A percentile compares a stretch with the other conserved stretches of the same genome.
Conservation (phyloP, 53 echinoderm and acorn worm species). For the Holothuria leucospilota region DNA sequence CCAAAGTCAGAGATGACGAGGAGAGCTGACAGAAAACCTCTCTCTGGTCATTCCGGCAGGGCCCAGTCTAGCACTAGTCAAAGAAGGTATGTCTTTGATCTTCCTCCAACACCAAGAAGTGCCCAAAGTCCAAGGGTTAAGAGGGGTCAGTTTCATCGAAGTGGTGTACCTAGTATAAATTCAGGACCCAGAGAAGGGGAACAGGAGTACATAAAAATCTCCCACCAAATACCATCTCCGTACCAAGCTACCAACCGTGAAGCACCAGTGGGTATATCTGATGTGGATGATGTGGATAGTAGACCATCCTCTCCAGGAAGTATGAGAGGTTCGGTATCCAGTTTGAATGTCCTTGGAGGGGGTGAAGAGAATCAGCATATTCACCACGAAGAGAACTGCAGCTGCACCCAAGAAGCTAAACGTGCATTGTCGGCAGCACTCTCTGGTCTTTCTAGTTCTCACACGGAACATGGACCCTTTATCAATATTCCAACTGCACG, state of each 20-base stretch:
- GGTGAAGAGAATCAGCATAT: conserved; percentile 54
- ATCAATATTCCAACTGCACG: conserved; percentile 86
- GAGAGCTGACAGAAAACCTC: not conserved
- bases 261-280: not conserved
- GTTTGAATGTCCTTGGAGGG: conserved; percentile 76
- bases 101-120: conserved; percentile 66
- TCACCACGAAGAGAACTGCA: conserved; percentile 62
- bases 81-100: conserved; percentile 74
- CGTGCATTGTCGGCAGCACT: conserved; percentile 81
- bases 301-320: conserved; percentile 43
- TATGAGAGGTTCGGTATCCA: conserved; percentile 57
- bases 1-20: conserved; percentile 67
- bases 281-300: conserved; percentile 18
- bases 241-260: not conserved
- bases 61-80: conserved; percentile 63
- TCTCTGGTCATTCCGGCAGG: conserved; percentile 60
- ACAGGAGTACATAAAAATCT: conserved; percentile 89
- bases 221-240: conserved; percentile 72
- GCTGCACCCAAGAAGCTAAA: conserved; percentile 88
- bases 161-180: conserved; percentile 85
- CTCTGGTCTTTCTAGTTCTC: conserved; percentile 57
- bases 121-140: conserved; percentile 75
- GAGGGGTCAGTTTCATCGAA: conserved; percentile 81
- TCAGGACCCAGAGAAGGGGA: conserved; percentile 73
- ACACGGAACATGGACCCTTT: conserved; percentile 50